Evolutionary conservation across 1,140 invertebrate genomes (phyloP), one percentile per base, ranked within the genome.

Genomic region (Caenorhabditis brenneri): DNA sequence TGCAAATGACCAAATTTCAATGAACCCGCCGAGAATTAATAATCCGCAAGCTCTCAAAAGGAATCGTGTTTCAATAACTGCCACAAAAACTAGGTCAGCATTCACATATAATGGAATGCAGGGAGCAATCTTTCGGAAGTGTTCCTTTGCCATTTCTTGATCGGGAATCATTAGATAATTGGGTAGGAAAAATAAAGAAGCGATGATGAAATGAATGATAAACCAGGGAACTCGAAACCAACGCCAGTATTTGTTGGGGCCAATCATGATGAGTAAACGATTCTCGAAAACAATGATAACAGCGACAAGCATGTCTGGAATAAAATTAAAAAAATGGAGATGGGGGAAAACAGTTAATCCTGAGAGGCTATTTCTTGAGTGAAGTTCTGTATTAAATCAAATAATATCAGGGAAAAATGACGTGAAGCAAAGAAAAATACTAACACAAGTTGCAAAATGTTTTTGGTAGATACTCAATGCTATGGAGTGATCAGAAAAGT

Each of bases 91-190:
- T 1, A 65, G 29, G 16, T 65, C 58, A 36, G 5, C 31, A 65
- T 65, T 36, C 29, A 65, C 58, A 65, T 65, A 65, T 33, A 65
- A 19, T 33, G 58, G 58, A 65, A 65, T 36, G n/a, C 58, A 65
- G 2, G 58, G 58, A n/a, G 58, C 31, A 33, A 65, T 36, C 16
- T 16, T 10, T 0, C 10, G 12, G 29, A 65, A 33, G 6, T 27
- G 7, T 7, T 10, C 16, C 22, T 65, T 65, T 19, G 58, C 58
- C 1, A 19, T 15, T 65, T 65, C 29, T n/a, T 65, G 58, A 10
- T 65, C 58, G 0, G 58, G 58, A n/a, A 65, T 65, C 58, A 33
- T 65, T 36, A 33, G 31, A 36, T 65, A 65, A 0, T 9, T 36
- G 9, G 58, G 58, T 7, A 65, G 7, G 19, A 65, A 65, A 31